phyloP scores from a whole-genome alignment of 2,797 vertebrate genomes.

The Acropternis orthonyx region DNA sequence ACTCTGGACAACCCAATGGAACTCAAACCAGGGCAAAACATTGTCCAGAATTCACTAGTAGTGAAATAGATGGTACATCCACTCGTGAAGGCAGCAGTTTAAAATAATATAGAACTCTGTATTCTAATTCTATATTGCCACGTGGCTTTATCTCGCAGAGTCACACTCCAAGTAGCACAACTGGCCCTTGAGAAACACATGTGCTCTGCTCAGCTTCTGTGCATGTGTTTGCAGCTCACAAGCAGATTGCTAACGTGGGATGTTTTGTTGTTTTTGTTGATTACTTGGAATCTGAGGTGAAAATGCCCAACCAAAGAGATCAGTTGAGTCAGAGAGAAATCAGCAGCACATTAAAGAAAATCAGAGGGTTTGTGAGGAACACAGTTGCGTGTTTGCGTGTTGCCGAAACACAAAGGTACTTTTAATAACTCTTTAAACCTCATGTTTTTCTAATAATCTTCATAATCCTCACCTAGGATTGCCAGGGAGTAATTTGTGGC shows the following conservation, averaged over 20 bases:
- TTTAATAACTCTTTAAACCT: slow-evolving; percentile 30
- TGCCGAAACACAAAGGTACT: slow-evolving; percentile 24
- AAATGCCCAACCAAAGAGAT: not conserved
- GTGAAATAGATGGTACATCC: not conserved
- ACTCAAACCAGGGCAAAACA: not conserved
- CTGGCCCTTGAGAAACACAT: not conserved
- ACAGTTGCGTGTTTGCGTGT: rapidly evolving
- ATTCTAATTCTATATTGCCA: not conserved
- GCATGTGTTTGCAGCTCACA: not conserved
- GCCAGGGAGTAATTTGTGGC: slow-evolving; percentile 18
- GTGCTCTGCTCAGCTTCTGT: not conserved
- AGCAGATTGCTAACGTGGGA: not conserved
- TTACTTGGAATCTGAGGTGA: not conserved
- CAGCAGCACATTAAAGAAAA: not conserved
- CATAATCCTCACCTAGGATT: slow-evolving; percentile 20
- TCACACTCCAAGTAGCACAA: not conserved
- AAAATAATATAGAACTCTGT: not conserved
- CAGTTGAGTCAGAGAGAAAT: not conserved
- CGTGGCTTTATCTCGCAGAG: not conserved
- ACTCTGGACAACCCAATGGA: not conserved
- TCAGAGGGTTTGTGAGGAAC: not conserved
- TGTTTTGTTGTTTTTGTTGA: not conserved
- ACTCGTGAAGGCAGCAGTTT: not conserved
- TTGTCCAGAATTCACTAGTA: not conserved
- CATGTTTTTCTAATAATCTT: slow-evolving; percentile 10